These are phyloP conservation scores for Halichoeres trimaculatus DNA, from an alignment of 2,113 vertebrate genomes.

Conservation along the genomic window DNA sequence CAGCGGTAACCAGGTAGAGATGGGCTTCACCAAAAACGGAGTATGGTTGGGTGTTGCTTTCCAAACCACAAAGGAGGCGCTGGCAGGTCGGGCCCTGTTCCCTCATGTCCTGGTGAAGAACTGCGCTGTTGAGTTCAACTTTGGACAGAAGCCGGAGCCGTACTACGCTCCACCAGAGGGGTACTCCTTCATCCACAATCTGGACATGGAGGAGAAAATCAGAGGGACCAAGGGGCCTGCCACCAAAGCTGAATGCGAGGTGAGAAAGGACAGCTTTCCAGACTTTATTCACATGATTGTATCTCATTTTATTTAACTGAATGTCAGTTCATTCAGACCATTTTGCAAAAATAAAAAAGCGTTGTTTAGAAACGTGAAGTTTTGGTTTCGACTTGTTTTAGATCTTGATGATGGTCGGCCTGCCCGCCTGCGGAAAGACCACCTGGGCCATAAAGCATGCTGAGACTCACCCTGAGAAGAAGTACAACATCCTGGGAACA, in stretches of 20 bases:
- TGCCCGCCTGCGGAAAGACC: constrained; percentile 92
- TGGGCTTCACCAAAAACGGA: constrained; percentile 91
- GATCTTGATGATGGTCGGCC: constrained; percentile 95
- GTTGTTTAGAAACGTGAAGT: too few relatives aligned
- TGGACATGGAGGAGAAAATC: constrained; percentile 83
- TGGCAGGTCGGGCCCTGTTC: constrained; percentile 87
- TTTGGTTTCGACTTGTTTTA: constrained; percentile 61
- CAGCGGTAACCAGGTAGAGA: constrained; percentile 85
- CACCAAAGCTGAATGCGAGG: constrained; percentile 91
- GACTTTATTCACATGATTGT: too few relatives aligned
- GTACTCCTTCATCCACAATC: constrained; percentile 89
- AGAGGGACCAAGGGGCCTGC: constrained; percentile 87
- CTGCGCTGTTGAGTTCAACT: constrained; percentile 93
- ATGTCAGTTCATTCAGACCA: too few relatives aligned
- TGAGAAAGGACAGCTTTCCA: constrained; percentile 40
- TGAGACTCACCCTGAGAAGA: constrained; percentile 87
- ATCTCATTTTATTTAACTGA: too few relatives aligned
- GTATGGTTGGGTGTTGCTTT: constrained; percentile 87
- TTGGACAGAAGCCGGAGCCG: constrained; percentile 87
- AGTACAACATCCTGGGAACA: constrained; percentile 94
- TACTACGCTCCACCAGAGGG: constrained; percentile 86
- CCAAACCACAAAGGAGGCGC: constrained; percentile 80
- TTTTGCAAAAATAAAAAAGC: too few relatives aligned
- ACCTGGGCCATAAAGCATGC: constrained; percentile 91
- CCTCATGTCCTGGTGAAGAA: constrained; percentile 94